Conservation (phyloP, 2,888 invertebrate genomes). For the Falcaria lacertinaria region DNA sequence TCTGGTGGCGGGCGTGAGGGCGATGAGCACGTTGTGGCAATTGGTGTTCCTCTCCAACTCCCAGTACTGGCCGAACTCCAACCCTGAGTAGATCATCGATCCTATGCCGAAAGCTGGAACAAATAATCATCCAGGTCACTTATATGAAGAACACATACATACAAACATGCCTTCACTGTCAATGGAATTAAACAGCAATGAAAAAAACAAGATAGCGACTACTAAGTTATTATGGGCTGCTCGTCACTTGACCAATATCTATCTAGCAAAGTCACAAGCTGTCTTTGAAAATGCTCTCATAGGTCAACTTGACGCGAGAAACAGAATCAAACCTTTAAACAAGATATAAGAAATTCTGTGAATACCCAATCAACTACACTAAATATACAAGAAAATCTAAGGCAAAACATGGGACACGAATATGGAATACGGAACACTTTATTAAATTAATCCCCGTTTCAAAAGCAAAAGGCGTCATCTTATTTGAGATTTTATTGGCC, state of each 20-base stretch:
- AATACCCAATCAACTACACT: background rate
- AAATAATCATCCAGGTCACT: no score
- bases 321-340: background rate
- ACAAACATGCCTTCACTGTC: no score
- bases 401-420: background rate
- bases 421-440: background rate
- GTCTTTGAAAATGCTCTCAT: no score
- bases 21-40: slow-evolving; percentile 94
- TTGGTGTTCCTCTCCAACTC: slow-evolving; percentile 93
- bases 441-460: background rate
- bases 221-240: no score
- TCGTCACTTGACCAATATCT: no score
- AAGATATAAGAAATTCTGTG: slow-evolving; percentile 5
- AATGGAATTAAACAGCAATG: no score
- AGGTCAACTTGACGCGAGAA: no score
- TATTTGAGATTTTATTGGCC: background rate
- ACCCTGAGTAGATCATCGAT: slow-evolving; percentile 97
- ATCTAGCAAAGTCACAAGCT: no score
- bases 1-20: slow-evolving; percentile 93
- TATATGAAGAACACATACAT: no score
- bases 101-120: slow-evolving; percentile 95
- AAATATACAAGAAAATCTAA: background rate
- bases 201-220: no score
- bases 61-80: slow-evolving; percentile 97
- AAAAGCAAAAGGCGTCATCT: background rate